Evolutionary conservation across 2,888 invertebrate species (phyloP).

Genomic region (Zygogramma bicolorata): DNA sequence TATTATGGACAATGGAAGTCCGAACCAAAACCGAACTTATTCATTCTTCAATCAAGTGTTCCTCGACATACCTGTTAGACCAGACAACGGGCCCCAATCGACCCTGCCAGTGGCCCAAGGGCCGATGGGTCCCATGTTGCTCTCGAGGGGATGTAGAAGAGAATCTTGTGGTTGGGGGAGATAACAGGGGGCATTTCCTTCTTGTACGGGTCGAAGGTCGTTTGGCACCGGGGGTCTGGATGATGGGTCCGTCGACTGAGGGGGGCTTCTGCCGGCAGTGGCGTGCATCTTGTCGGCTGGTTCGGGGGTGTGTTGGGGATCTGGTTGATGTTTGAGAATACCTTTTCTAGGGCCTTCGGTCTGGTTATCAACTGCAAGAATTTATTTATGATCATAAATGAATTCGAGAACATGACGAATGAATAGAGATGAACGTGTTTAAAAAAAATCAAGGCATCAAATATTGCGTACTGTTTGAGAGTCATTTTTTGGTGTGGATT

Average conservation of each 20-base stretch:
- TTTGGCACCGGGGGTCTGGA: conserved; percentile 39
- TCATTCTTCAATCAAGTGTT: no score
- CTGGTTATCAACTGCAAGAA: not conserved
- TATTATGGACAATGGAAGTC: no score
- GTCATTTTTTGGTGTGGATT: no score
- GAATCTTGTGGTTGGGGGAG: conserved; percentile 70
- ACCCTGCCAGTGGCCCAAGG: conserved; percentile 81
- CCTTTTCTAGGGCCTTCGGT: not conserved
- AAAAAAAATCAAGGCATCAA: no score
- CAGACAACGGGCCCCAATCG: conserved; percentile 79
- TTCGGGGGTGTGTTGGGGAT: not conserved
- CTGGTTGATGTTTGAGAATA: conserved; percentile 14
- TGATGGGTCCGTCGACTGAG: conserved; percentile 8
- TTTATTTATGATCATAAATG: not conserved
- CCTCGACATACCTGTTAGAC: conserved; percentile 69
- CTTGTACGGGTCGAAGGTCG: conserved; percentile 33
- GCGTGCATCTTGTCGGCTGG: conserved; percentile 38
- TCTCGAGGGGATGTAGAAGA: conserved; percentile 53
- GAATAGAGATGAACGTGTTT: no score
- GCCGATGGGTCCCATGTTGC: conserved; percentile 70
- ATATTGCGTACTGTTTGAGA: no score
- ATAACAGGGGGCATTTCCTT: conserved; percentile 63
- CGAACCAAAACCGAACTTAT: no score
- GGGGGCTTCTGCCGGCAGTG: conserved; percentile 42
- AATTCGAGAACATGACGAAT: no score